Evolutionary conservation across 2,888 invertebrate species (phyloP), one percentile per base, ranked within the genome.

Genomic region (Hirtodrosophila histrioides): DNA sequence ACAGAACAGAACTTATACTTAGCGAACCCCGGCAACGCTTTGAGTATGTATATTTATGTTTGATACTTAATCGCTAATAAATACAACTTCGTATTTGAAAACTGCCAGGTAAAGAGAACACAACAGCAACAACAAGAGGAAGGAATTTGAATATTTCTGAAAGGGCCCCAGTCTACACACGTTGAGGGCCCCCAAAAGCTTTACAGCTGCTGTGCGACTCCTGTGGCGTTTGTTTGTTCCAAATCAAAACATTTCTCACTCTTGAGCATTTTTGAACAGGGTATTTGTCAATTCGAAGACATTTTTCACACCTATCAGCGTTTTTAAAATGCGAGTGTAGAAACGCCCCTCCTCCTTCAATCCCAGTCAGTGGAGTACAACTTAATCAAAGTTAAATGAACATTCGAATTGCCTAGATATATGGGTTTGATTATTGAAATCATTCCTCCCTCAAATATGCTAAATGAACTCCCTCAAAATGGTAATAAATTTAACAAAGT

Each of bases 61-160:
- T 71, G 65, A 71, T 70, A 77, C 77, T 85, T 85, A 85, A 84
- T 84, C 84, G 83, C 67, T 87, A 85, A 79, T 79, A 83, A 82
- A 87, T 86, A 78, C 64, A 67, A 75, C 58, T 71, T 84, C 86
- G 79, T 84, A 84, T 84, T 87, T 85, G 79, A 85, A 79, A 86
- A 86, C 69, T 50, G 36, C 49, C 39, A 50, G 40, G 51, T 35
- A 49, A 40, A 48, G 58, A 55, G 40, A 43, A 44, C 31, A 54
- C 31, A 54, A 48, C 41, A 54, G 31, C 46, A 36, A 29, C 17
- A 17, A 17, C 17, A 17, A 1, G 17, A 17, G 17, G 39, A 43
- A 2, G 45, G 45, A 62, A 87, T 84, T 84, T 84, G 35, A 84
- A 84, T 87, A 84, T 75, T 69, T 87, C 82, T 65, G 83, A 84